phyloP scores from a whole-genome alignment of 2,888 invertebrate species.

The Cenopis cana region DNA sequence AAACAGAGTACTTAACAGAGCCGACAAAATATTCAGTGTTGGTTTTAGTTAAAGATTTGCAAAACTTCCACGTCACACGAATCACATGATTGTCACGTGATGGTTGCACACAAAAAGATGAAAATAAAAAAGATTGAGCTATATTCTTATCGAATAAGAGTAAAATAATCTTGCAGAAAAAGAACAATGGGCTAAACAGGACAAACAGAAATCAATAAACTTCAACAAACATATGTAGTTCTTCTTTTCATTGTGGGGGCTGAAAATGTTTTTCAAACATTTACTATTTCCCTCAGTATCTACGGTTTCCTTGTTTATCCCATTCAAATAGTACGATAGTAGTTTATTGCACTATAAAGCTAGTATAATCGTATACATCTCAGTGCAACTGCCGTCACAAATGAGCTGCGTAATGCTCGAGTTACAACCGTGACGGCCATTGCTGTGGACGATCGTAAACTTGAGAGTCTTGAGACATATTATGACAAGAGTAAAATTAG shows the following conservation, averaged over 20 bases:
- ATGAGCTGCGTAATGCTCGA: conserved; percentile 24
- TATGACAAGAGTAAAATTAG: conserved; percentile 12
- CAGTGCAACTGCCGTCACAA: conserved; percentile 32
- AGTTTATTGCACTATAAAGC: conserved; percentile 30
- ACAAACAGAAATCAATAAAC: no score
- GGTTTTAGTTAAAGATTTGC: no score
- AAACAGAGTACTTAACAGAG: no score
- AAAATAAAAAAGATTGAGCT: no score
- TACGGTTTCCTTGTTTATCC: conserved; percentile 15
- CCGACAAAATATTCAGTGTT: no score
- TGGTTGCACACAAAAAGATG: no score
- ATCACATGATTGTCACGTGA: no score
- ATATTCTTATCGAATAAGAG: no score
- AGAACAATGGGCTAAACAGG: no score
- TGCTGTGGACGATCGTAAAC: conserved; percentile 22
- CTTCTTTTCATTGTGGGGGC: neutral
- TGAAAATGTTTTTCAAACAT: conserved; percentile 7
- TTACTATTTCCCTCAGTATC: neutral
- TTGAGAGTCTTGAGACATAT: conserved; percentile 17
- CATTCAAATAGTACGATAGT: conserved; percentile 16
- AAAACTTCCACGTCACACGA: no score
- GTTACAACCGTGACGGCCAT: conserved; percentile 15
- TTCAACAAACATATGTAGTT: no score
- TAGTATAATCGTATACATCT: conserved; percentile 16
- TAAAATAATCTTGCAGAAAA: no score